Evolutionary conservation across 2,797 vertebrate species (phyloP).

Genomic region (Eulemur albifrons): DNA sequence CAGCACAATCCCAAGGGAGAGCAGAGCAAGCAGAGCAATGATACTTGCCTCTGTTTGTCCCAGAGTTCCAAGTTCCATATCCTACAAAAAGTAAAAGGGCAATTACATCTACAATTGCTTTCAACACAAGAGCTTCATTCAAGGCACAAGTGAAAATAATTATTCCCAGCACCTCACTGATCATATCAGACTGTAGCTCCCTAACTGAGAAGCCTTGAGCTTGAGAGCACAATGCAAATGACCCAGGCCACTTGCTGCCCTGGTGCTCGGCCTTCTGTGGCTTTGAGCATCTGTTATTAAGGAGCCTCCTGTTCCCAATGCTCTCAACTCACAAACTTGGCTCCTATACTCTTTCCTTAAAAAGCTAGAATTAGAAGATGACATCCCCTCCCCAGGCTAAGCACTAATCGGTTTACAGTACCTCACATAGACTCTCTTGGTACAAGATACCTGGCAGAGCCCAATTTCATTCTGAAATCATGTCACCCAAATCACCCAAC

Average conservation of each 20-base stretch:
- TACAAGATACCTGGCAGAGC: neutral
- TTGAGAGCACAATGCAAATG: neutral
- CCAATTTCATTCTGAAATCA: neutral
- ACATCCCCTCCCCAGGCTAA: neutral
- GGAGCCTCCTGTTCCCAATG: neutral
- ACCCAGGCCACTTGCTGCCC: neutral
- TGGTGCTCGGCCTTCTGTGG: neutral
- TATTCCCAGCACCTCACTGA: neutral
- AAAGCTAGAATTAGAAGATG: slow-evolving; percentile 3
- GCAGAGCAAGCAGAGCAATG: neutral
- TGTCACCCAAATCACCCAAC: neutral
- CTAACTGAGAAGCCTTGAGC: neutral
- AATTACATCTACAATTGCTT: neutral
- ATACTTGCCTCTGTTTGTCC: slow-evolving; percentile 84
- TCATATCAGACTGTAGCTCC: neutral
- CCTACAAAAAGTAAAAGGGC: slow-evolving; percentile 75
- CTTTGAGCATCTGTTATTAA: neutral
- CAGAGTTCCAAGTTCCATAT: slow-evolving; percentile 85
- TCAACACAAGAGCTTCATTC: neutral
- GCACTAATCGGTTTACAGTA: neutral
- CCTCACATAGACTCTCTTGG: neutral
- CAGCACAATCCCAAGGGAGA: neutral
- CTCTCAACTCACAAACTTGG: neutral
- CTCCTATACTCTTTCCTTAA: neutral
- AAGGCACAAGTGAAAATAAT: neutral